phyloP scores from a whole-genome alignment of 2,888 invertebrate species.

The Andrena fulva region DNA sequence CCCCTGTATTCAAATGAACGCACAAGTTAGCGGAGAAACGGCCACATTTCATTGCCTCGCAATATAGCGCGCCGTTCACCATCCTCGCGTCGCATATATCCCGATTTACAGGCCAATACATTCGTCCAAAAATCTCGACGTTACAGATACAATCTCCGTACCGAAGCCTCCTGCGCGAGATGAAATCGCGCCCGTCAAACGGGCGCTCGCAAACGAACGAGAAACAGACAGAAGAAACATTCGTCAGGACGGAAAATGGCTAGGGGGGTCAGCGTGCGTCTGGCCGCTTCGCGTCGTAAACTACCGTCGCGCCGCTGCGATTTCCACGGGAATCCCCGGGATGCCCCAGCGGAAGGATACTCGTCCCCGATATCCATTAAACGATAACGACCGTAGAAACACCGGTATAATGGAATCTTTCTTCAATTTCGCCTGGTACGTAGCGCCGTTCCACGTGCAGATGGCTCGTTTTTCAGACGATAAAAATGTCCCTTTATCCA shows the following conservation, averaged over 20 bases:
- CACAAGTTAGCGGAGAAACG: not conserved
- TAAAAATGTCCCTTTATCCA: conserved; percentile 49
- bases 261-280: conserved; percentile 1
- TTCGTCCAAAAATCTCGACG: not conserved
- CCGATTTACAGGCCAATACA: not conserved
- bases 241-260: conserved; percentile 12
- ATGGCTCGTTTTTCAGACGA: conserved; percentile 35
- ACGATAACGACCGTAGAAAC: conserved; percentile 41
- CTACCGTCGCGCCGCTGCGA: not conserved
- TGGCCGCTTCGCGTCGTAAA: conserved; percentile 13
- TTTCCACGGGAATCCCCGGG: conserved; percentile 24
- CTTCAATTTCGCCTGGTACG: conserved; percentile 22
- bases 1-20: not conserved
- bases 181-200: not conserved
- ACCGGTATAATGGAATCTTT: conserved; percentile 42
- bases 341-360: not conserved
- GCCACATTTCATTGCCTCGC: not conserved
- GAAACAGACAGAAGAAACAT: conserved; percentile 14
- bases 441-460: not conserved
- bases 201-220: not conserved
- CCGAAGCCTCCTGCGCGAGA: not conserved
- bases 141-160: not conserved
- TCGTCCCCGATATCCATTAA: conserved; percentile 47
- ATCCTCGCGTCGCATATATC: not conserved
- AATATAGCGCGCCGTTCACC: not conserved